Evolutionary conservation across 1,140 invertebrate species (phyloP).

Genomic region (Listronotus bonariensis): DNA sequence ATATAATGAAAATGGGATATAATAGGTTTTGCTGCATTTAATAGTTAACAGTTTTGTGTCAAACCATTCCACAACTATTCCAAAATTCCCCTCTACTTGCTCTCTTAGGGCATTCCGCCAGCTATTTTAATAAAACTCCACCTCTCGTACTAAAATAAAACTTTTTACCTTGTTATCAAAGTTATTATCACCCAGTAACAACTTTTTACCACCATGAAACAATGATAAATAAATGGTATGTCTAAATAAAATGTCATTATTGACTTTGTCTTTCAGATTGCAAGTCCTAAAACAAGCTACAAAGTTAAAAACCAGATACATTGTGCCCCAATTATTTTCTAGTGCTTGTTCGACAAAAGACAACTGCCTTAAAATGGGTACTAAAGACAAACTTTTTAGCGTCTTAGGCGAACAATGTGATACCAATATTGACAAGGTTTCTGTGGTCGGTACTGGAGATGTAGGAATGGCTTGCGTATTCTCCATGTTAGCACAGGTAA

Average conservation of each 20-base stretch:
- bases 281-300: background rate
- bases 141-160: too few species aligned
- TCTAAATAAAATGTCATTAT: background rate
- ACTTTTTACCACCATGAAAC: too few species aligned
- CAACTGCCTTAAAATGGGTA: slow-evolving; percentile 19
- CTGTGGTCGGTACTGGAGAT: slow-evolving; percentile 86
- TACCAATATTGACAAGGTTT: slow-evolving; percentile 68
- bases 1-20: too few species aligned
- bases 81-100: too few species aligned
- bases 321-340: background rate
- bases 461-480: slow-evolving; percentile 93
- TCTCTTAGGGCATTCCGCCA: too few species aligned
- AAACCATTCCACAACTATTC: too few species aligned
- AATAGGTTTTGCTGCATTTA: too few species aligned
- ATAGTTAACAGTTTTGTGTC: too few species aligned
- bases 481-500: slow-evolving; percentile 80
- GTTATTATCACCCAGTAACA: too few species aligned
- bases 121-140: too few species aligned
- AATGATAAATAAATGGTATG: too few species aligned
- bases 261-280: background rate
- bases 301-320: background rate
- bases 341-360: background rate
- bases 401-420: slow-evolving; percentile 10
- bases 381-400: slow-evolving; percentile 16
- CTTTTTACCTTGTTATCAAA: too few species aligned